Base-by-base conservation (phyloP, 2,888 invertebrate species). In the Caenorhabditis sinica region DNA sequence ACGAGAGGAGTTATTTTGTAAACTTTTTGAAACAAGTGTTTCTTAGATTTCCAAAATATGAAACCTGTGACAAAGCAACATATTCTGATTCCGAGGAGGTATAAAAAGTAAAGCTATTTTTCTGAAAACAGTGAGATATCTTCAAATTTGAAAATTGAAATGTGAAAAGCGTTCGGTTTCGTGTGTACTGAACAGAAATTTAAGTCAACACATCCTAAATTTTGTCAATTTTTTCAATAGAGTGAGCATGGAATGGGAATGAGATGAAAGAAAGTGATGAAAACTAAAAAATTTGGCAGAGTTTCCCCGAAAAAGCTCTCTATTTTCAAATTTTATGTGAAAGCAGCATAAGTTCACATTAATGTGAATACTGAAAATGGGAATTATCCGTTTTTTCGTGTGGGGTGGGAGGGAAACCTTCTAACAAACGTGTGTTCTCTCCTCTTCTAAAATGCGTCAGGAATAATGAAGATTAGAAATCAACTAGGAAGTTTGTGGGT, bases 241-340 rank as follows among this genome's bases (percentile, higher is more conserved):
- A 69, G 58, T 56, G 49, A 17, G 49, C 30, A 8, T 9, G 23
- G 76, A 61, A 69, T 77, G 17, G 49, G 25, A 71, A 77, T 77
- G 61, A 69, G 63, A 53, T 51, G 33, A 58, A 56, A 43, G n/a
- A n/a, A n/a, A 56, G 49, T 72, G 30, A 68, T 68, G 13, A 20
- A 33, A 17, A 63, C 28, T 71, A 36, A 9, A 36, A 36, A 36
- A 6, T 9, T 36, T 36, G 5, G 9, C 9, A 36, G 40, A 40
- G 2, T 11, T 40, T 40, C 40, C 6, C 40, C 8, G 4, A 2
- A 40, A 40, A 40, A 40, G 13, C 9, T 51, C 20, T n/a, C 20
- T 20, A 9, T 20, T 51, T 40, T 13, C 13, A 40, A 11, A 40
- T n/a, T n/a, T n/a, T n/a, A n/a, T n/a, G n/a, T n/a, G n/a, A n/a